These are phyloP conservation scores for Melanaphis sacchari DNA, from an alignment of 1,140 invertebrate species.

Conservation along the genomic window DNA sequence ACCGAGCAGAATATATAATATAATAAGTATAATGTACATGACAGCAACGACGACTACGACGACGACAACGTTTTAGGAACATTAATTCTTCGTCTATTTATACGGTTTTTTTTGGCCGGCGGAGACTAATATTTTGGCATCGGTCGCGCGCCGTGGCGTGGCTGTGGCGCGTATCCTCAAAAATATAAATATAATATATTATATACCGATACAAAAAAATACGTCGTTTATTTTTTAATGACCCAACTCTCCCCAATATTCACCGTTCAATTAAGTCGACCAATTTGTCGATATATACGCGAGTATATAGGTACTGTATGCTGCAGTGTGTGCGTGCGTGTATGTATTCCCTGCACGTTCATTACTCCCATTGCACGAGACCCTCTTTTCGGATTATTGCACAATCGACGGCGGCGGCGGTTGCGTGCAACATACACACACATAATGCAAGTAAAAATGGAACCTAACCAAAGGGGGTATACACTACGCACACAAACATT, in stretches of 20 bases:
- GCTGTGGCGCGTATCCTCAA: not conserved
- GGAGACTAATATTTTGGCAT: slow-evolving; percentile 29
- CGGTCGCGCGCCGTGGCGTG: not conserved
- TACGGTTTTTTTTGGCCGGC: slow-evolving; percentile 30
- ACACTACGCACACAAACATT: not conserved
- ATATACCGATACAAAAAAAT: not conserved
- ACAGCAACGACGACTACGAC: not conserved
- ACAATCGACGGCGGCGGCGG: slow-evolving; percentile 25
- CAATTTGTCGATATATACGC: slow-evolving; percentile 26
- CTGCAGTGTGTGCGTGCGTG: not conserved
- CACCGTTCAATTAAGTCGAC: slow-evolving; percentile 34
- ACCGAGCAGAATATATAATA: slow-evolving; percentile 13
- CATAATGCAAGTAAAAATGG: slow-evolving; percentile 18
- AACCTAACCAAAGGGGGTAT: slow-evolving; percentile 34
- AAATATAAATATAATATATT: slow-evolving; percentile 19
- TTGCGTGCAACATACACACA: slow-evolving; percentile 18
- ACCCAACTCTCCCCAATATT: not conserved
- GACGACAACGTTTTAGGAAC: not conserved
- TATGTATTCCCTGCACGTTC: slow-evolving; percentile 34
- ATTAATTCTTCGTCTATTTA: slow-evolving; percentile 42
- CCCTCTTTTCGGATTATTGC: slow-evolving; percentile 53
- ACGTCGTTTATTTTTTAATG: slow-evolving; percentile 21
- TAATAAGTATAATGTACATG: not conserved
- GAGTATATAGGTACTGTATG: not conserved
- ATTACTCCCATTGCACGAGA: slow-evolving; percentile 21